Percentiles rank a stretch among this genome's conserved stretches.
Conservation (phyloP, 2,113 vertebrate genomes). For the Oreotrochilus melanogaster region DNA sequence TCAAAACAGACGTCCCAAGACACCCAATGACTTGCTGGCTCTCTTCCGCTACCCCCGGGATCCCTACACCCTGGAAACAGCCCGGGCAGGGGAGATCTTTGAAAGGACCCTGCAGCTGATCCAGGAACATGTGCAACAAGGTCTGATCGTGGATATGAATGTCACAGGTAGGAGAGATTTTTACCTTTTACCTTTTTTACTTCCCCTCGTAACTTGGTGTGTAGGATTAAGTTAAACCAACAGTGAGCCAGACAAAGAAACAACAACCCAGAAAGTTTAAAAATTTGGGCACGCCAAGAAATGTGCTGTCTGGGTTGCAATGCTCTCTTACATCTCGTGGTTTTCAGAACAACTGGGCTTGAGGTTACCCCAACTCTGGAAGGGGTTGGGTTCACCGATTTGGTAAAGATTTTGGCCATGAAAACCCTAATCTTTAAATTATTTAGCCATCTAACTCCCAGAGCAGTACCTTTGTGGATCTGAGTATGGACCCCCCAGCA, state of each 20-base stretch:
- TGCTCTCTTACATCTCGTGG: not conserved
- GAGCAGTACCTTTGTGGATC: not conserved
- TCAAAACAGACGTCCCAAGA: constrained; percentile 71
- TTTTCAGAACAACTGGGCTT: not conserved
- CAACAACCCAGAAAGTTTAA: not conserved
- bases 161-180: constrained; percentile 67
- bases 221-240: not conserved
- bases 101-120: constrained; percentile 78
- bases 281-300: not conserved
- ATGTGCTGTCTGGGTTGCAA: not conserved
- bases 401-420: not conserved
- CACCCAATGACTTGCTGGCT: constrained; percentile 76
- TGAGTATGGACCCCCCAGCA: not conserved
- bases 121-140: constrained; percentile 77
- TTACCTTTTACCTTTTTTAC: not conserved
- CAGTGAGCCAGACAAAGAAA: too few relatives aligned
- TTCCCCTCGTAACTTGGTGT: not conserved
- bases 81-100: constrained; percentile 78
- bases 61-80: constrained; percentile 76
- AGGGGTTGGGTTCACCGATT: too few relatives aligned
- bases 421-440: not conserved
- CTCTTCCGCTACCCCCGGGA: constrained; percentile 79
- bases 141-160: constrained; percentile 73
- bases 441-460: not conserved
- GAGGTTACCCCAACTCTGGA: not conserved